Conservation (phyloP, 2,888 invertebrate genomes). For the Netelia virgata region DNA sequence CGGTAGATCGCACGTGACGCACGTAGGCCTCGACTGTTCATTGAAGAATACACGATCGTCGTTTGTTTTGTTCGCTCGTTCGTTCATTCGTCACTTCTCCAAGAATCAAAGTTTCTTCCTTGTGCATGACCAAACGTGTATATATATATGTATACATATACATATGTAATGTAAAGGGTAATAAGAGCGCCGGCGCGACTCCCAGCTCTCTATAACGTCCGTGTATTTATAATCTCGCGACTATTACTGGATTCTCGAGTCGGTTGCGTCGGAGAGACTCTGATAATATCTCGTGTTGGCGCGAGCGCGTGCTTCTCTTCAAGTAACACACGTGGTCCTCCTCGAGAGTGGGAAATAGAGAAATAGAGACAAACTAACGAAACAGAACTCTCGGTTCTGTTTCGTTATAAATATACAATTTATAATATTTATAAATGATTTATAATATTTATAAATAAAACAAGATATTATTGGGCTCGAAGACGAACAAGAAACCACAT, state of each 20-base stretch:
- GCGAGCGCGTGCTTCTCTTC: conserved; percentile 4
- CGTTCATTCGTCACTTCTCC: not conserved
- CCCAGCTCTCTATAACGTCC: conserved; percentile 33
- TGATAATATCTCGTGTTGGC: conserved; percentile 32
- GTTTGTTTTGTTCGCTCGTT: not conserved
- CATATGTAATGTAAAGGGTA: not conserved
- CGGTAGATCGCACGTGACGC: not conserved
- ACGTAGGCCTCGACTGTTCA: not conserved
- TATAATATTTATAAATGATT: too few relatives aligned
- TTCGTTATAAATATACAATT: too few relatives aligned
- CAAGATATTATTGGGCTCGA: too few relatives aligned
- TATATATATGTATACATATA: not conserved
- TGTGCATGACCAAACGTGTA: not conserved
- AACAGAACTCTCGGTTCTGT: not conserved
- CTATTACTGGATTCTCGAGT: conserved; percentile 16
- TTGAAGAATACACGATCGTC: not conserved
- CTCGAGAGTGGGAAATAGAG: not conserved
- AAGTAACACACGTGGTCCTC: conserved; percentile 32
- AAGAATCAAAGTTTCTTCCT: not conserved
- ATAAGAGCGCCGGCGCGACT: conserved; percentile 51
- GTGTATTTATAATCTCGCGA: conserved; percentile 55
- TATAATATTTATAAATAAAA: too few relatives aligned
- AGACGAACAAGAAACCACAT: too few relatives aligned
- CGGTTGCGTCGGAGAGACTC: conserved; percentile 2
- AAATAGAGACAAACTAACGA: not conserved